Conservation (phyloP, 2,113 vertebrate genomes). For the Ptilonorhynchus violaceus region DNA sequence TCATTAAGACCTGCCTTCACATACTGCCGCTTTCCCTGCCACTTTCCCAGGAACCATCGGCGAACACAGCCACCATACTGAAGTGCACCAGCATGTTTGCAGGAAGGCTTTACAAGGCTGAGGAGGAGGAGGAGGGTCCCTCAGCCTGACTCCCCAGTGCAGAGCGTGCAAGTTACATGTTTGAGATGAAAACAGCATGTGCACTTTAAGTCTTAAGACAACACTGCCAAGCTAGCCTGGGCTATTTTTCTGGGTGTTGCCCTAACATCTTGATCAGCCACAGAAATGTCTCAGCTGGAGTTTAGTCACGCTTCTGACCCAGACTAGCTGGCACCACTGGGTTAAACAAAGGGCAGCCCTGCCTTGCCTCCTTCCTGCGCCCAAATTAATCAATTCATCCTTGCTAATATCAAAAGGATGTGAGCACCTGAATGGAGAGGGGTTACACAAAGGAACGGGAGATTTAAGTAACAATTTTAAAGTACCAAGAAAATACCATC, state of each 20-base stretch:
- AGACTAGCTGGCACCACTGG: constrained; percentile 68
- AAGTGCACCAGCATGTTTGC: accelerated
- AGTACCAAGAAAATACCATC: background rate
- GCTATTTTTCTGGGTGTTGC: constrained; percentile 57
- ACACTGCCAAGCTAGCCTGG: constrained; percentile 1
- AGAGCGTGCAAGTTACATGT: background rate
- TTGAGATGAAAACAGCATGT: background rate
- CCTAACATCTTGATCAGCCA: constrained; percentile 62
- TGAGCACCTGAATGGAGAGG: background rate
- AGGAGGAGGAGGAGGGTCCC: background rate
- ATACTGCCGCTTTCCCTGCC: accelerated
- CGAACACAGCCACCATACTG: accelerated
- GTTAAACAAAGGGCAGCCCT: constrained; percentile 65
- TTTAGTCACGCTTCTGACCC: constrained; percentile 66
- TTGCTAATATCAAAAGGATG: constrained; percentile 38
- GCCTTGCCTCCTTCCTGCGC: constrained; percentile 39
- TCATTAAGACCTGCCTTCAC: background rate
- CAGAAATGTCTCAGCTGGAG: constrained; percentile 63
- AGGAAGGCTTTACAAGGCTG: background rate
- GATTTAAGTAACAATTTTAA: background rate
- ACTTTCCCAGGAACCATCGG: background rate
- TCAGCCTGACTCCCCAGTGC: background rate
- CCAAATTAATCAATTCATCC: constrained; percentile 57
- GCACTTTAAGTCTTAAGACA: background rate
- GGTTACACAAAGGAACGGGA: background rate